Base-by-base conservation (phyloP, 2,888 invertebrate species). In the Epistrophe grossulariae region DNA sequence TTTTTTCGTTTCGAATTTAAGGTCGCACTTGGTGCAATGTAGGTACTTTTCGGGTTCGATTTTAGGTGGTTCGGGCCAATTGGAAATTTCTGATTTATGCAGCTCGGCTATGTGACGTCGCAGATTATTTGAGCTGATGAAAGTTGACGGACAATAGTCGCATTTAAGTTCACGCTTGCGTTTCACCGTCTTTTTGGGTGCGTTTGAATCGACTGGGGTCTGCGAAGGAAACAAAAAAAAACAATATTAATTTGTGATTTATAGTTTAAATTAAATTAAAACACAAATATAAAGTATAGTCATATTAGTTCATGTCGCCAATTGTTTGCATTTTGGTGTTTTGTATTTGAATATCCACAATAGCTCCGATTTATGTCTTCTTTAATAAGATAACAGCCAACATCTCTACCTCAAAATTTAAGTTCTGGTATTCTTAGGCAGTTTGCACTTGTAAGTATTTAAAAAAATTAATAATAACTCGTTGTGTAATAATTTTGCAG, bases 91-190 rank as follows among this genome's bases (percentile, higher is more conserved):
- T 66, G 91, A 90, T 87, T 92, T 92, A 87, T 93, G 93, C 88
- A 93, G 89, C 82, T 93, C 93, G 40, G 91, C 91, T 85, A 93
- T 91, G 85, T 93, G 93, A 15, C 93, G 91, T 4, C 92, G 91
- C 76, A 93, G 90, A 82, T 93, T 93, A 85, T 92, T 93, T 82
- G 92, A 91, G 88, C 92, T 93, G n/a, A 92, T 92, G 89, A 93
- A 93, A 40, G 92, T 92, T 72, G 92, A 92, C 72, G 91, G 91
- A 89, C 93, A 93, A 83, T 92, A 93, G 57, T 92, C 92, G 83
- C 93, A 93, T 79, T 92, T 91, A 50, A 92, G 90, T 89, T 92
- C 92, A 89, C 92, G 91, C 88, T 91, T 92, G 79, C 92, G 92
- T 89, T 92, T 92, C 90, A 81, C 72, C 72, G 89, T 82, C 88